Percentiles rank a stretch among this genome's conserved stretches.
phyloP scores from a whole-genome alignment of 2,113 vertebrate species.

The Vulpes ferrilata region DNA sequence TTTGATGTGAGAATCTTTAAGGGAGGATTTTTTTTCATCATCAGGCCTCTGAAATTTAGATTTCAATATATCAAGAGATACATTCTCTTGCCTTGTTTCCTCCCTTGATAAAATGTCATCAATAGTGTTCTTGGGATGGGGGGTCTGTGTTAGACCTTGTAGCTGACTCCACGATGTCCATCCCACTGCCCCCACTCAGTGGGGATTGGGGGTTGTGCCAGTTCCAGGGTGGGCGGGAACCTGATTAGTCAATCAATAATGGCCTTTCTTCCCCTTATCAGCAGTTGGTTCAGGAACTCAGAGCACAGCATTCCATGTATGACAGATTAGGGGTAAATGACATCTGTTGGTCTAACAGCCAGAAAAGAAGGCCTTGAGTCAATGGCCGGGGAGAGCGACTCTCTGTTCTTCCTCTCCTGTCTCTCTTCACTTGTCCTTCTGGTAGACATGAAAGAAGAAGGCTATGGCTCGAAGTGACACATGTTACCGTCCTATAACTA shows the following conservation, averaged over 20 bases:
- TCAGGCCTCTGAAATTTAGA: background rate
- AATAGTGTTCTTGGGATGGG: background rate
- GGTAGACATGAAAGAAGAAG: background rate
- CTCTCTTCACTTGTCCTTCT: background rate
- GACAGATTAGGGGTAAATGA: background rate
- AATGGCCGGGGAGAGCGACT: background rate
- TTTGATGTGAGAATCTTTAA: background rate
- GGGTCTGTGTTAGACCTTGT: background rate
- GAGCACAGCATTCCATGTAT: background rate
- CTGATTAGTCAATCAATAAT: background rate
- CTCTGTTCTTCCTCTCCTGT: background rate
- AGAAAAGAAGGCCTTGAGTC: background rate
- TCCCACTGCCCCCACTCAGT: accelerated
- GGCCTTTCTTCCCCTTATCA: background rate
- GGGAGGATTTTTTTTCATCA: background rate
- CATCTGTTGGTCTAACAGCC: background rate
- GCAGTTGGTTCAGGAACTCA: slow-evolving; percentile 16
- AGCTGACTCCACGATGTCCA: background rate
- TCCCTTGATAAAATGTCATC: background rate
- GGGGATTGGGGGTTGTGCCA: background rate
- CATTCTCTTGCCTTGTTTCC: background rate
- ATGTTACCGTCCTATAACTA: background rate
- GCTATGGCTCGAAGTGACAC: background rate
- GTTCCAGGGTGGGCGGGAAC: background rate
- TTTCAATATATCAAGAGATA: background rate